Base-by-base conservation (phyloP, 2,797 vertebrate genomes). In the Pipistrellus kuhlii region DNA sequence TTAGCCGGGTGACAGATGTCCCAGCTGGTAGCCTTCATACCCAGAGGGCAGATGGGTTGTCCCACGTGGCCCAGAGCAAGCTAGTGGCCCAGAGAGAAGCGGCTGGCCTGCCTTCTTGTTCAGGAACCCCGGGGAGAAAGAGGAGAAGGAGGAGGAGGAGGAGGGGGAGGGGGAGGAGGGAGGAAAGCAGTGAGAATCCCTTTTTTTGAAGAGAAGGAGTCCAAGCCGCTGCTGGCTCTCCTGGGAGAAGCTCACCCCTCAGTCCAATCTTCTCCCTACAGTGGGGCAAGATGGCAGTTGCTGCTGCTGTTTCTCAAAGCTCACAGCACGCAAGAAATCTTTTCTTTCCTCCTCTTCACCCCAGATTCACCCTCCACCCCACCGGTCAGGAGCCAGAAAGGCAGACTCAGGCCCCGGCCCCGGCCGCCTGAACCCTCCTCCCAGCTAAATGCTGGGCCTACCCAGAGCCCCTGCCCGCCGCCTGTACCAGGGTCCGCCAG, bases 311-410 rank as follows among this genome's bases (percentile, higher is more conserved):
- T 93, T 78, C 32, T 89, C 85, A 81, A 77, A 90, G 91, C 57
- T 96, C 83, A 69, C 32, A 88, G 35, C n/a, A 59, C 35, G 86
- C 32, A 84, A 95, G 55, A 89, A 93, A n/a, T n/a, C 51, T 88
- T 81, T 89, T n/a, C 55, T 81, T 76, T 69, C 57, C 13, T 32
- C 44, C 13, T 32, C 44, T 30, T 8, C 23, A 8, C 35, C 76
- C 86, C 68, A 59, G 71, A 92, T 44, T 75, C 41, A 53, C 35
- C 38, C 68, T 27, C 51, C 2, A 3, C 14, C 9, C 21, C 2
- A 3, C 14, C 11, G 11, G 8, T 15, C 69, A 81, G 66, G 35
- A 83, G 20, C 51, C 93, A 91, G 35, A 94, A 76, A 80, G 59
- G 59, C 46, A 71, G 55, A 20, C 41, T 88, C 57, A 12, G 77